Evolutionary conservation across 2,888 invertebrate species (phyloP), one percentile per base, ranked within the genome.

Genomic region (Rhopalosiphum nymphaeae): DNA sequence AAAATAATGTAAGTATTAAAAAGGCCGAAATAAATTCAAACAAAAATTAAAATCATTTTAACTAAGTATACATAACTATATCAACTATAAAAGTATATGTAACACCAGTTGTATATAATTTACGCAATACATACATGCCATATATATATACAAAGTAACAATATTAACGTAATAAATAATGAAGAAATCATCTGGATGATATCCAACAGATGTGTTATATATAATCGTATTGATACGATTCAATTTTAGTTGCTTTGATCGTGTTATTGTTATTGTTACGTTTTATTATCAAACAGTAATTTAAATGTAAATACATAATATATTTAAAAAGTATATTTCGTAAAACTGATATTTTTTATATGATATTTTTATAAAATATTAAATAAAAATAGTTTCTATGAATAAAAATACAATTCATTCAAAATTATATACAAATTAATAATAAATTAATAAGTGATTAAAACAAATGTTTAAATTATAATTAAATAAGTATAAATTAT

Each of bases 181-280:
- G 84, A 91, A 91, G 84, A 84, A 53, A 91, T 42, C 42, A 67
- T 49, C 67, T 90, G 90, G 90, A 53, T 36, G 84, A 53, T 53
- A 84, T 91, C 91, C 53, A 91, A 91, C 84, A 84, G 84, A 36
- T 78, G 42, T 29, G 53, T 84, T 53, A 44, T 26, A 46, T 67
- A 91, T 46, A 25, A 2, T 53, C 78, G n/a, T 42, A 53, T 36
- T 36, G 78, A 78, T 36, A 78, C 36, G 7, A 78, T 78, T 36
- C 21, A 36, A 78, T 78, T 78, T 78, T 78, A 78, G 78, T 36
- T 2, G 9, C 78, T 78, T 78, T 78, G 36, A 36, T 36, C 78
- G 21, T 78, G 21, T 21, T 78, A 78, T 78, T 67, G n/a, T 67
- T 78, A 21, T 36, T 36, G 21, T 25, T 21, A 78, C 21, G 36